Conservation (phyloP, 2,797 vertebrate species). For the Urocyon cinereoargenteus region DNA sequence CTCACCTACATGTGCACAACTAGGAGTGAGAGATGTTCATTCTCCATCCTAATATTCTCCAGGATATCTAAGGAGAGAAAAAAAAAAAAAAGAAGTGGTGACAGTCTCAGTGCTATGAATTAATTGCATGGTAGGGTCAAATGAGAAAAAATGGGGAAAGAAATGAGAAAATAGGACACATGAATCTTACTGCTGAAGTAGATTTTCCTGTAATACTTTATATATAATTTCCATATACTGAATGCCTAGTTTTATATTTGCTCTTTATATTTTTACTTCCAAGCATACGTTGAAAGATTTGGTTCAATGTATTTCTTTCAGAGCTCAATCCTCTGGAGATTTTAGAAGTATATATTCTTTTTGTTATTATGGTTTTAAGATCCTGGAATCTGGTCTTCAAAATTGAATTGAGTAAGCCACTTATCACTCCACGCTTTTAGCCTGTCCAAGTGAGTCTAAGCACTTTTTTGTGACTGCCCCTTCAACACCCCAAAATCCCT, state of each 20-base stretch:
- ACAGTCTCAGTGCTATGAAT: not conserved
- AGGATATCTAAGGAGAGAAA: not conserved
- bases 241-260: not conserved
- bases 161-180: not conserved
- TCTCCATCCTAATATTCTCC: not conserved
- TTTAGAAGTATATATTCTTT: not conserved
- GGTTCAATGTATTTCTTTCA: slow-evolving; percentile 51
- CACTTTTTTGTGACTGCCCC: slow-evolving; percentile 1
- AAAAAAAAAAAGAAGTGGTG: not conserved
- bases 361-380: slow-evolving; percentile 37
- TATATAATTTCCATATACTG: not conserved
- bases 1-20: not conserved
- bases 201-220: not conserved
- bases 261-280: slow-evolving; percentile 5
- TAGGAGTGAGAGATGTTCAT: not conserved
- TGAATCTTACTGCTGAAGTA: not conserved
- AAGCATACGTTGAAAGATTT: slow-evolving; percentile 23
- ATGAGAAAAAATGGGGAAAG: not conserved
- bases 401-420: slow-evolving; percentile 63
- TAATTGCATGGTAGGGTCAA: not conserved
- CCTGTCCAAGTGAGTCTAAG: slow-evolving; percentile 34
- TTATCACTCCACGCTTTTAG: slow-evolving; percentile 46
- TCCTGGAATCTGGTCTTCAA: slow-evolving; percentile 66
- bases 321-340: slow-evolving; percentile 4
- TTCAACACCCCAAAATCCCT: slow-evolving; percentile 11